Base-by-base conservation (phyloP, 2,797 vertebrate genomes). In the Pterois miles region DNA sequence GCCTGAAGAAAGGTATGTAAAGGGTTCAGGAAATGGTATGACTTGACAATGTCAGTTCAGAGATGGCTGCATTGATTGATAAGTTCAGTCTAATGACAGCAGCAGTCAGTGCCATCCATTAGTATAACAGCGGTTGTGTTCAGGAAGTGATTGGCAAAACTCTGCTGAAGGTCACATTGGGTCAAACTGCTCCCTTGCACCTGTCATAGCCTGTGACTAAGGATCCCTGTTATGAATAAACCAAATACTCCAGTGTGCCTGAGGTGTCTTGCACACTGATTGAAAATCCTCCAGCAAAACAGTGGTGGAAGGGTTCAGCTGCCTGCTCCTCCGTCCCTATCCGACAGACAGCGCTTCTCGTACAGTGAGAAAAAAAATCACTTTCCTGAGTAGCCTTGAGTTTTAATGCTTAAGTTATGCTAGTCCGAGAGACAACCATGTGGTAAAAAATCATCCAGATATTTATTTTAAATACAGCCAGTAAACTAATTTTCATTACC, bases 141-240 rank as follows among this genome's bases (percentile, higher is more conserved):
- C 38, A 83, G 58, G 34, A 78, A 76, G 73, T 75, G 67, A 46
- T 29, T 63, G 67, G 71, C 46, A 71, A 82, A 81, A 74, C 53
- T 77, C 20, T 58, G 25, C 43, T 65, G 73, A 72, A 84, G 84
- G 82, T 90, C 83, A 81, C 8, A 54, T 6, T 76, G 50, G 84
- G 85, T 82, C 75, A 88, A 86, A 72, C 75, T 89, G 76, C 77
- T 88, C 34, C 40, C 78, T 38, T 68, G 71, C 72, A 76, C 80
- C 74, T 82, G 72, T 84, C 81, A 85, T 25, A 75, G 38, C 58
- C 43, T 72, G 43, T 71, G 78, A 87, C 70, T 72, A 74, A 82
- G 71, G 77, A 76, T 74, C 46, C 62, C 38, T 80, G 82, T 79
- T 74, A 80, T 87, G 81, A 90, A 91, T 88, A 88, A 89, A 88